phyloP scores from a whole-genome alignment of 2,113 vertebrate species.

The Oceanodroma tethys region DNA sequence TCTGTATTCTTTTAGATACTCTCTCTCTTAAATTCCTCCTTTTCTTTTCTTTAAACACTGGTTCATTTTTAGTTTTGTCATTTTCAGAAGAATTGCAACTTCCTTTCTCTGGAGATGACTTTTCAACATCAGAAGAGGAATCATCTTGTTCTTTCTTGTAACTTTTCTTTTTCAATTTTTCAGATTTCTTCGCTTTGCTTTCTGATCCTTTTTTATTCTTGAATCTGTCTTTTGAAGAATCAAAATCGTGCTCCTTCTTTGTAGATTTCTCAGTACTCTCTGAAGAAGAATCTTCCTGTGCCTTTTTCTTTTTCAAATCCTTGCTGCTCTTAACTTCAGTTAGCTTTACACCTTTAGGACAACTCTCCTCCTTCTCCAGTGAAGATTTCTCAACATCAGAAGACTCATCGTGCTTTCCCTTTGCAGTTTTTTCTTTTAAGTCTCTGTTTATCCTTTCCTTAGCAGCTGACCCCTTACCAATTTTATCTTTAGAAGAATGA shows the following conservation, averaged over 20 bases:
- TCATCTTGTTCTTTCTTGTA: constrained; percentile 57
- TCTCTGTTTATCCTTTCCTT: constrained; percentile 43
- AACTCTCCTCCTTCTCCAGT: constrained; percentile 40
- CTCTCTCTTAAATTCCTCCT: constrained; percentile 60
- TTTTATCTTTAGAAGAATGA: constrained; percentile 64
- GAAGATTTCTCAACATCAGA: constrained; percentile 65
- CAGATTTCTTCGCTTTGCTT: constrained; percentile 49
- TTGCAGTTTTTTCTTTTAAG: constrained; percentile 26
- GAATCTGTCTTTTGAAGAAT: constrained; percentile 36
- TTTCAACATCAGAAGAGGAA: constrained; percentile 59
- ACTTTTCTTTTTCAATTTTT: constrained; percentile 55
- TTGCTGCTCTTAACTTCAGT: constrained; percentile 46
- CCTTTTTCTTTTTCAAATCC: constrained; percentile 57
- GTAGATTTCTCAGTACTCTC: constrained; percentile 53
- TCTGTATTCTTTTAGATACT: constrained; percentile 14
- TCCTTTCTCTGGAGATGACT: constrained; percentile 52
- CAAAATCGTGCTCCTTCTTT: constrained; percentile 48
- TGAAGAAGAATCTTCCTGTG: constrained; percentile 48
- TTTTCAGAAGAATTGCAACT: constrained; percentile 67
- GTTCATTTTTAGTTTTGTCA: constrained; percentile 48
- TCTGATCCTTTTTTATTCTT: constrained; percentile 33
- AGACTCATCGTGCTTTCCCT: constrained; percentile 32
- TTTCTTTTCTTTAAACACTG: constrained; percentile 23
- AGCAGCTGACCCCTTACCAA: not conserved
- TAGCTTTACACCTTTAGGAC: not conserved